Percentiles rank a stretch among this genome's conserved stretches.
Evolutionary conservation across 2,797 vertebrate genomes (phyloP).

Genomic region (Acanthis flammea): DNA sequence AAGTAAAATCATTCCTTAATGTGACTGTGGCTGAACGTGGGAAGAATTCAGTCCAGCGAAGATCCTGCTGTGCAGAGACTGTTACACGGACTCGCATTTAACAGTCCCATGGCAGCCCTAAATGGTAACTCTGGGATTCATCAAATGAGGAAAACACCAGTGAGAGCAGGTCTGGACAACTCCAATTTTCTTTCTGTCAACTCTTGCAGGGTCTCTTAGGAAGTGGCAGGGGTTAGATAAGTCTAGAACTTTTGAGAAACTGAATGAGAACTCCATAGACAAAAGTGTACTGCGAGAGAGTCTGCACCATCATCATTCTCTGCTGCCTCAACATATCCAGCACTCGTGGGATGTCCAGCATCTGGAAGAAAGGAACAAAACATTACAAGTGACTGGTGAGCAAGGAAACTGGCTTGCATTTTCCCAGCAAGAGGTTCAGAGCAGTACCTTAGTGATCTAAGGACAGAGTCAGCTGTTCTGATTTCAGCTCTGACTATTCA

Average conservation of each 20-base stretch:
- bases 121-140: neutral
- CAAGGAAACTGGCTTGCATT: neutral
- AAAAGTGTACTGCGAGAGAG: conserved; percentile 92
- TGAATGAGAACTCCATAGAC: conserved; percentile 95
- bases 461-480: neutral
- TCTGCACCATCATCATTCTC: conserved; percentile 98
- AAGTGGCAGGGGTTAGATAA: conserved; percentile 81
- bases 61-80: neutral
- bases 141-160: neutral
- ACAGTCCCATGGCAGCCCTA: neutral
- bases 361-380: conserved; percentile 71
- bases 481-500: neutral
- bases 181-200: conserved; percentile 18
- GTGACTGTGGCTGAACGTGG: neutral
- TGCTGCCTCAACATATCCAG: conserved; percentile 87
- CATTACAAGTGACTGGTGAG: neutral
- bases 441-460: neutral
- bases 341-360: conserved; percentile 87
- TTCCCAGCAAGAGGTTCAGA: neutral
- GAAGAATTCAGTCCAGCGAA: neutral
- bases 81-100: neutral
- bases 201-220: neutral
- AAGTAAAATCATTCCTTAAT: neutral
- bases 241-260: conserved; percentile 93
- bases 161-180: neutral